These are phyloP conservation scores for Colistium nudipinnis DNA, from an alignment of 2,113 vertebrate genomes.

Conservation along the genomic window DNA sequence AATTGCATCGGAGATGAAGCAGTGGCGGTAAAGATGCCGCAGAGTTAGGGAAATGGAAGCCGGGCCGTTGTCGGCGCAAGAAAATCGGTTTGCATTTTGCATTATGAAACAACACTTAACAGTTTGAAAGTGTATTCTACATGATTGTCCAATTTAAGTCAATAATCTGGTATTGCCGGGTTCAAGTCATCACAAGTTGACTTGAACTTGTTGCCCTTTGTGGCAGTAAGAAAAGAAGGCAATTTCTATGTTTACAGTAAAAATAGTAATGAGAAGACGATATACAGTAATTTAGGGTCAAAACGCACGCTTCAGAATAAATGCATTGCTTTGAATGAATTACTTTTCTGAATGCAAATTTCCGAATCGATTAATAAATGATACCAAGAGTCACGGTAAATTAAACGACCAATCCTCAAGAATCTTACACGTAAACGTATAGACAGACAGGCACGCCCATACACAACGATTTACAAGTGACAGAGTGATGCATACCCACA, in stretches of 20 bases:
- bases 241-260: too few relatives aligned
- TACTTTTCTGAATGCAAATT: not conserved
- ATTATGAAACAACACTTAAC: too few relatives aligned
- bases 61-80: too few relatives aligned
- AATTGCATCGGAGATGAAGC: too few relatives aligned
- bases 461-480: not conserved
- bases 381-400: not conserved
- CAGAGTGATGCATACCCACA: not conserved
- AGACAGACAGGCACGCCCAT: not conserved
- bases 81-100: too few relatives aligned
- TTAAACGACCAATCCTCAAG: constrained; percentile 20
- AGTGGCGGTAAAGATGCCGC: too few relatives aligned
- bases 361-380: not conserved
- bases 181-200: not conserved
- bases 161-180: not conserved
- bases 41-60: too few relatives aligned
- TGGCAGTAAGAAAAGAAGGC: too few relatives aligned
- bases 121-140: too few relatives aligned
- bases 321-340: constrained; percentile 3
- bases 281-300: not conserved
- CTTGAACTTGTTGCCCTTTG: not conserved
- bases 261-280: not conserved
- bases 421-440: constrained; percentile 19
- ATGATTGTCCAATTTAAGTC: too few relatives aligned
- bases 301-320: not conserved